phyloP scores from a whole-genome alignment of 53 echinoderm and acorn worm genomes.

The Antedon mediterranea region DNA sequence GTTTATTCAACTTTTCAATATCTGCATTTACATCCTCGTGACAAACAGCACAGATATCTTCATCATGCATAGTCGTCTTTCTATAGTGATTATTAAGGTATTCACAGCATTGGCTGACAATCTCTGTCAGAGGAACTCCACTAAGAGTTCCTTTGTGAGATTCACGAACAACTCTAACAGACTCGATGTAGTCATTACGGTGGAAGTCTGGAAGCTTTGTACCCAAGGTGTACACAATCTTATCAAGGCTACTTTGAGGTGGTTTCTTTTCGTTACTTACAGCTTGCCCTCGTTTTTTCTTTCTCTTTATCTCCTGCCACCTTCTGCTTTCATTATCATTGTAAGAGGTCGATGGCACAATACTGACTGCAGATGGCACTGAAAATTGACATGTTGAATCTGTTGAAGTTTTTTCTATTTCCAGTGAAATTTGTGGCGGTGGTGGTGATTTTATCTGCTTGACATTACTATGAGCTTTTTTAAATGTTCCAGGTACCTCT shows the following conservation, averaged over 20 bases:
- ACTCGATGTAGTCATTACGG: constrained; percentile 18
- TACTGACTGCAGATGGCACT: background rate
- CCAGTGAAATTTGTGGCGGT: background rate
- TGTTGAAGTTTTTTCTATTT: background rate
- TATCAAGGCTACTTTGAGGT: background rate
- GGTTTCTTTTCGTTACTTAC: background rate
- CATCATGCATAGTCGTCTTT: background rate
- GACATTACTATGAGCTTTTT: background rate
- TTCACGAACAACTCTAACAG: constrained; percentile 48
- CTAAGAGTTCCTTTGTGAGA: constrained; percentile 55
- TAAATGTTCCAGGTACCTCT: background rate
- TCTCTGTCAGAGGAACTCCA: constrained; percentile 44
- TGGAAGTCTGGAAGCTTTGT: background rate
- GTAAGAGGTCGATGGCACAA: background rate
- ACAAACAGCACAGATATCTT: background rate
- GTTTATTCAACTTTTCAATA: background rate
- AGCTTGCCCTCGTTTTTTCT: background rate
- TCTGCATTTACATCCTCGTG: background rate
- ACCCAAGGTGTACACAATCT: background rate
- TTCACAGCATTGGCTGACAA: constrained; percentile 29
- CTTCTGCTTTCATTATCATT: background rate
- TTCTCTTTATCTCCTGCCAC: background rate
- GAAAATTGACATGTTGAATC: background rate
- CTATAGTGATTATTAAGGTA: constrained; percentile 17
- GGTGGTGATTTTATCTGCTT: background rate